Base-by-base conservation (phyloP, 2,797 vertebrate genomes). In the Petrocephalus schoutedeni region DNA sequence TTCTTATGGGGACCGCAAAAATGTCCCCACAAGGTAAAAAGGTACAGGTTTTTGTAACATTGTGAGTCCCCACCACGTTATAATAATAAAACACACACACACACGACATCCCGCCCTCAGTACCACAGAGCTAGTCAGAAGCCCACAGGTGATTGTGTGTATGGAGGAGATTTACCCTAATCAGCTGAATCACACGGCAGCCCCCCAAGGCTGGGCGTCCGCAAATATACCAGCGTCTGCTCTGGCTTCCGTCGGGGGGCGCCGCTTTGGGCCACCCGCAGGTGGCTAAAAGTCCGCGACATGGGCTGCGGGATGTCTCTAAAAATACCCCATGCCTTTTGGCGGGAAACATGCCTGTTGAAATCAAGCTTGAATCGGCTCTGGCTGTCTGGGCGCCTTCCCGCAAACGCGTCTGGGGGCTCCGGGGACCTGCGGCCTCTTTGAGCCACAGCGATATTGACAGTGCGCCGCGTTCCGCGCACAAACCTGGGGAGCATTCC, bases 311-410 rank as follows among this genome's bases (percentile, higher is more conserved):
- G 94, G 92, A 92, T 94, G 92, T 92, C 94, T 95, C 94, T 95
- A 96, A 95, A 96, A 95, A 95, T 95, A 96, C 91, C 94, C 94
- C 91, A 90, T 94, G 93, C 95, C 95, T 94, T 91, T 91, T 86
- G 94, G 95, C 94, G 57, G 93, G 91, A 93, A 95, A 95, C 94
- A 94, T 95, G 95, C 95, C 95, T 96, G 94, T 95, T 96, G 95
- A 95, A 94, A 95, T 96, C 95, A 95, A 94, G 94, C 95, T 94
- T 94, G 94, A 94, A 95, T 95, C 94, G 93, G 95, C 93, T 94
- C 94, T 93, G 94, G 92, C 94, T 94, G 95, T 95, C 94, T 92
- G 93, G 92, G 93, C 94, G 94, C 94, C 93, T 94, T 93, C 93
- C 93, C 89, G 58, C 93, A 94, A 94, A 94, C 88, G 93, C 93